Evolutionary conservation across 2,888 invertebrate species (phyloP).

Genomic region (Mactromeris polynyma): DNA sequence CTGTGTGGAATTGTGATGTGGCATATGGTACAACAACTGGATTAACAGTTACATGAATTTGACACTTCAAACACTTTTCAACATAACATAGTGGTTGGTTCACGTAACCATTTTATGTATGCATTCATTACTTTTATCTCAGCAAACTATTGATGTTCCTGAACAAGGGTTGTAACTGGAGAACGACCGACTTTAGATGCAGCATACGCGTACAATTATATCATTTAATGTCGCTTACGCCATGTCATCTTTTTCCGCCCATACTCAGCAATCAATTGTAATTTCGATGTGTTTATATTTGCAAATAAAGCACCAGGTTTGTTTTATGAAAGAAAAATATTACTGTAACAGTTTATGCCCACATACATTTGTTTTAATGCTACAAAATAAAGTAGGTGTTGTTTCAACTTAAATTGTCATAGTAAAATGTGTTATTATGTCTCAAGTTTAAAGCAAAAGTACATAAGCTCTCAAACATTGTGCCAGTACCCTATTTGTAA

Average conservation of each 20-base stretch:
- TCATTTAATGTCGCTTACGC: too few relatives aligned
- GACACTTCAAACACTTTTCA: too few relatives aligned
- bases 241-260: neutral
- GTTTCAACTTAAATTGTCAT: constrained; percentile 2
- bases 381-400: neutral
- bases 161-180: too few relatives aligned
- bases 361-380: neutral
- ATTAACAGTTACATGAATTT: too few relatives aligned
- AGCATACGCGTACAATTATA: too few relatives aligned
- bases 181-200: too few relatives aligned
- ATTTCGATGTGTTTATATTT: neutral
- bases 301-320: neutral
- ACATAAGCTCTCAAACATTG: neutral
- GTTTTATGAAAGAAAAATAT: too few relatives aligned
- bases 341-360: neutral
- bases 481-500: neutral
- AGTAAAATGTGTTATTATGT: neutral
- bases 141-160: too few relatives aligned
- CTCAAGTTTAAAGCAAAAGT: neutral
- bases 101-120: neutral
- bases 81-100: too few relatives aligned
- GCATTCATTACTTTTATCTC: too few relatives aligned
- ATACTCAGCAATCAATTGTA: neutral
- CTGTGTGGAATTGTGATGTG: too few relatives aligned
- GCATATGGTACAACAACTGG: too few relatives aligned